Evolutionary conservation across 2,888 invertebrate species (phyloP), one percentile per base, ranked within the genome.

Genomic region (Caenorhabditis macrosperma): DNA sequence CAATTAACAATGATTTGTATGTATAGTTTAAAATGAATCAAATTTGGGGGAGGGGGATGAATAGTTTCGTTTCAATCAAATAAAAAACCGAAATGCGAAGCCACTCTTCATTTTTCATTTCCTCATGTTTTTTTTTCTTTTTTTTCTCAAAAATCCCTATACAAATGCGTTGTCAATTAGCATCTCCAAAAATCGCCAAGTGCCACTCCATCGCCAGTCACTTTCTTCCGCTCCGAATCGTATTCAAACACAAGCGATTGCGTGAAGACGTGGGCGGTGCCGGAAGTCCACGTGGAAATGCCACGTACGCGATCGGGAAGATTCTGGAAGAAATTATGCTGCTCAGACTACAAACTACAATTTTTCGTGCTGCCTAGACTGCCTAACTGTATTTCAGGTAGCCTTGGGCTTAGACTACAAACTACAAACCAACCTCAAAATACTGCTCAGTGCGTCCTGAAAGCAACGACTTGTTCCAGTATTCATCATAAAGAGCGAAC

Each of bases 391-490:
- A n/a, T n/a, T n/a, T n/a, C n/a, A n/a, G n/a, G n/a, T n/a, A n/a
- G n/a, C n/a, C n/a, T n/a, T n/a, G n/a, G n/a, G 33, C 33, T 33
- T 33, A 33, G 33, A n/a, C n/a, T n/a, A n/a, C n/a, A n/a, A n/a
- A n/a, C n/a, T n/a, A n/a, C 12, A 28, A 30, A 9, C 6, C 17
- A 30, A 78, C 81, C 72, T 82, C 78, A 57, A 80, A 82, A 24
- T 84, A 84, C 33, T 55, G 52, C 2, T 57, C 46, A 4, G 82
- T 78, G 41, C 82, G 54, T 28, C 84, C 84, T 7, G 75, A 59
- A 67, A 82, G 72, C 54, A 84, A 35, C 0, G 84, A 84, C 28
- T 84, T 84, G 78, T 84, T 84, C 84, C 84, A 84, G 35, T 84
- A 84, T 55, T 84, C 82, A 46, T 84, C 84, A 26, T 84, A 84